phyloP scores from a whole-genome alignment of 2,113 vertebrate species.

The Oxyura jamaicensis region DNA sequence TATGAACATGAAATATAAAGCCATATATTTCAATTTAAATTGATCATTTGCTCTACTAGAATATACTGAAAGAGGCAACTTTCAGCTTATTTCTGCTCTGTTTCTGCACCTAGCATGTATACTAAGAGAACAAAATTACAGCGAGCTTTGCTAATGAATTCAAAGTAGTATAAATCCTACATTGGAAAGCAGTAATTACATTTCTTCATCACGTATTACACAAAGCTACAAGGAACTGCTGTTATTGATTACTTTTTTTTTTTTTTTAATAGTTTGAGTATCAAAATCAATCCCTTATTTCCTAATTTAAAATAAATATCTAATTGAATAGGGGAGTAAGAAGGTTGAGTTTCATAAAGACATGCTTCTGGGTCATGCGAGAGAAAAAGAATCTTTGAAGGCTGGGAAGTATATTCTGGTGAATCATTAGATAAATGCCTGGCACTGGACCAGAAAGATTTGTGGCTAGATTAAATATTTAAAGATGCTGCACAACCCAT shows the following conservation, averaged over 20 bases:
- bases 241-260: not conserved
- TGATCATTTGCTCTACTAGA: not conserved
- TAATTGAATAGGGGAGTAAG: not conserved
- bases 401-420: not conserved
- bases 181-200: not conserved
- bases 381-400: not conserved
- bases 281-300: not conserved
- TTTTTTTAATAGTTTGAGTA: not conserved
- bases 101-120: not conserved
- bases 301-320: not conserved
- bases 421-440: conserved; percentile 5
- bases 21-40: not conserved
- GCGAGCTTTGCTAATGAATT: not conserved
- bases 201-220: not conserved
- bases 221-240: not conserved
- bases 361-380: not conserved
- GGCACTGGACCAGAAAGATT: not conserved
- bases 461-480: conserved; percentile 1
- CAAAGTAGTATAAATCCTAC: not conserved
- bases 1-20: not conserved
- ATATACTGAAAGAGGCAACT: not conserved
- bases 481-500: not conserved
- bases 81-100: not conserved
- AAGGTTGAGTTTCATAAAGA: not conserved
- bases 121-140: not conserved